Evolutionary conservation across 2,113 vertebrate genomes (phyloP), one percentile per base, ranked within the genome.

Genomic region (Rutilus rutilus): DNA sequence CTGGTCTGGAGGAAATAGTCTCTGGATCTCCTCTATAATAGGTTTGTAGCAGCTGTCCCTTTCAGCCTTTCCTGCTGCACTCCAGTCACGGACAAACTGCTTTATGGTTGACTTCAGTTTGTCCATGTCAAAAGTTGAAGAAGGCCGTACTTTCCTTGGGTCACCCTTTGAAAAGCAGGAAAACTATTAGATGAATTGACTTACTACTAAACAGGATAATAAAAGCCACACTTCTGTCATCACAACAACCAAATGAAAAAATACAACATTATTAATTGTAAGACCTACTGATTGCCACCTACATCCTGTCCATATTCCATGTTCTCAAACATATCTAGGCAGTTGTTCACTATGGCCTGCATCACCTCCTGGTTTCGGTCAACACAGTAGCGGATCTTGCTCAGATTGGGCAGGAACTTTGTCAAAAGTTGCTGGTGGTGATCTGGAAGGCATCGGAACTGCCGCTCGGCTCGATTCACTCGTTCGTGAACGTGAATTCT

Each of bases 71-170:
- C 98, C 98, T 21, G 93, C 94, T 89, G 98, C 97, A 42, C 97
- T 99, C 98, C 98, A 99, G 92, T 99, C 98, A 92, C 98, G 95
- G 85, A 99, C 97, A 95, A 99, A 99, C 85, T 99, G 98, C 92
- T 99, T 99, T 92, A 99, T 94, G 23, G 98, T 99, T 11, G 98
- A 99, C 87, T 99, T 99, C 64, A 99, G 95, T 89, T 99, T 99
- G 94, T 99, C 98, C 98, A 99, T 99, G 93, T 99, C 98, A 94
- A 99, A 99, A 0, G 97, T 99, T n/a, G 97, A 96, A 47, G 97
- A 95, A 23, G 97, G 96, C 10, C 94, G 95, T 80, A 94, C 92
- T 92, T 97, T 97, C 82, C 94, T 95, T 3, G 89, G 79, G 77
- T 95, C 89, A 52, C 93, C 87, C 93, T 95, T 85, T 65, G 71